Percentiles rank a stretch among this genome's conserved stretches.
Evolutionary conservation across 2,888 invertebrate species (phyloP).

Genomic region (Choristoneura rosaceana): DNA sequence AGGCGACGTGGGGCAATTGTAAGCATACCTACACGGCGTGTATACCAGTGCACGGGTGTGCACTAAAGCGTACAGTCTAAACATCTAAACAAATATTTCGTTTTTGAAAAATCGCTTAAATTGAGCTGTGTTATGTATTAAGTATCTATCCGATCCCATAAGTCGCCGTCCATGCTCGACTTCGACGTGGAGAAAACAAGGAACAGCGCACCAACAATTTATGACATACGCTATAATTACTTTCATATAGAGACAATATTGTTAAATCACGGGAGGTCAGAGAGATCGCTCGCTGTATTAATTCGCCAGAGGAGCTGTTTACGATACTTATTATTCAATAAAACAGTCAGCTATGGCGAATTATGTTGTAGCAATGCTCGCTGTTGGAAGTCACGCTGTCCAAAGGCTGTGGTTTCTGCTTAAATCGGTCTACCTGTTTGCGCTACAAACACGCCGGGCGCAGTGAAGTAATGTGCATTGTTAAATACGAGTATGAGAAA

Average conservation of each 20-base stretch:
- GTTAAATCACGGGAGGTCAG: slow-evolving; percentile 68
- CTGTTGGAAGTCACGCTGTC: slow-evolving; percentile 44
- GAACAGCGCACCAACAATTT: slow-evolving; percentile 56
- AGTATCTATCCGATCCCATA: slow-evolving; percentile 27
- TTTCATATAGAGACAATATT: slow-evolving; percentile 70
- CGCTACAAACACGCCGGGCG: neutral
- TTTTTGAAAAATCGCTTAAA: slow-evolving; percentile 55
- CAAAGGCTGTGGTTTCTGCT: slow-evolving; percentile 31
- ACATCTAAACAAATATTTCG: too few species aligned
- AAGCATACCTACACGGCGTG: too few species aligned
- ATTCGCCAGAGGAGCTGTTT: slow-evolving; percentile 64
- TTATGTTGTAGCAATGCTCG: slow-evolving; percentile 53
- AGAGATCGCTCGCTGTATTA: slow-evolving; percentile 49
- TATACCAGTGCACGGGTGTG: too few species aligned
- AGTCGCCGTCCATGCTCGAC: slow-evolving; percentile 16
- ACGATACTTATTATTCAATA: slow-evolving; percentile 71
- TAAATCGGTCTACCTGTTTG: slow-evolving; percentile 37
- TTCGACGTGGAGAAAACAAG: slow-evolving; percentile 40
- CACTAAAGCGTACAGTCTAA: too few species aligned
- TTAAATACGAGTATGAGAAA: neutral
- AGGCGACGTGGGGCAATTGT: too few species aligned
- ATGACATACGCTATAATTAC: slow-evolving; percentile 64
- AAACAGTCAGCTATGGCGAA: slow-evolving; percentile 63
- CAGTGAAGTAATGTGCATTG: slow-evolving; percentile 17
- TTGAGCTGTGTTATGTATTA: slow-evolving; percentile 52